A percentile compares a stretch with the other conserved stretches of the same genome.
Conservation (phyloP, 2,888 invertebrate species). For the Chirona hameri region DNA sequence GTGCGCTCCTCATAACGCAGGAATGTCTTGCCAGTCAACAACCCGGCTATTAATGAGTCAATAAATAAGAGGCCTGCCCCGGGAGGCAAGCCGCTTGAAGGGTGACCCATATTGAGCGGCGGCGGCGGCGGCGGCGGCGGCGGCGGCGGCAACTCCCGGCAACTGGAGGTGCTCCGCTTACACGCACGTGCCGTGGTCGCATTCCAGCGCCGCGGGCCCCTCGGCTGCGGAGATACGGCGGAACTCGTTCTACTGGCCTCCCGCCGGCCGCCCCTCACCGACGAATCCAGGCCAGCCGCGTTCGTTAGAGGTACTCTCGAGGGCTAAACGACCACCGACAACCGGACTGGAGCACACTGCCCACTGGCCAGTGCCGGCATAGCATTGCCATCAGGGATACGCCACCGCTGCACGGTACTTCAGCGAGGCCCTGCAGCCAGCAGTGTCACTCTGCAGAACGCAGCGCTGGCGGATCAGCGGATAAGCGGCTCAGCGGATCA, state of each 20-base stretch:
- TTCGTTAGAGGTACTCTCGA: no score
- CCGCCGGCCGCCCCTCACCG: not conserved
- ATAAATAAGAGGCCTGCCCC: not conserved
- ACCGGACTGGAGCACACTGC: no score
- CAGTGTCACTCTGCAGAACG: no score
- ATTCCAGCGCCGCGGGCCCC: slow-evolving; percentile 5
- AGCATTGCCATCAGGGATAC: no score
- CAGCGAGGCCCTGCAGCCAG: no score
- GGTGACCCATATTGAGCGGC: slow-evolving; percentile 6
- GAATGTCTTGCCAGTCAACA: not conserved
- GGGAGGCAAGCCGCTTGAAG: not conserved
- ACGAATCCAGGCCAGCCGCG: not conserved
- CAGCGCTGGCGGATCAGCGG: no score
- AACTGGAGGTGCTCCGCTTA: not conserved
- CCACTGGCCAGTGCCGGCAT: no score
- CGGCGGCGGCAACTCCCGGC: not conserved
- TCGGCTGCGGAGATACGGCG: not conserved
- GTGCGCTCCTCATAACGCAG: not conserved
- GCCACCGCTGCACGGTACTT: no score
- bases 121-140: not conserved
- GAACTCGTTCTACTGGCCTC: not conserved
- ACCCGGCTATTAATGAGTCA: not conserved
- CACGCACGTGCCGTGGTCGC: not conserved
- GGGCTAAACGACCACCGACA: no score
- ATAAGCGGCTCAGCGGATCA: no score